A percentile compares a stretch with the other conserved stretches of the same genome.
These are phyloP conservation scores for Cheumatopsyche charites DNA, from an alignment of 1,140 invertebrate genomes.

Conservation along the genomic window DNA sequence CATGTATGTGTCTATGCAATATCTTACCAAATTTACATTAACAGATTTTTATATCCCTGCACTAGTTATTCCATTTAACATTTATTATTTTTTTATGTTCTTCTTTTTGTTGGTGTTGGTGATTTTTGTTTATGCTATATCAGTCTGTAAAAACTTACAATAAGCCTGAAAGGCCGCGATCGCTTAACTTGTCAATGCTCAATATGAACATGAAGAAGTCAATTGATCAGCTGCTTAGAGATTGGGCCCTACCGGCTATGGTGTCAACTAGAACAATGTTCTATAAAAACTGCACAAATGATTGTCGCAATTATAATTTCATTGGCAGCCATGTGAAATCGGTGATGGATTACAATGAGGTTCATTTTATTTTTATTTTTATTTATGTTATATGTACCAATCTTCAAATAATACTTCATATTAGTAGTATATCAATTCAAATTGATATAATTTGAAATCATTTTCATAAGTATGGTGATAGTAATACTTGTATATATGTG, in stretches of 20 bases:
- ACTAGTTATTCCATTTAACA: slow-evolving; percentile 18
- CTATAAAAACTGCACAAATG: background rate
- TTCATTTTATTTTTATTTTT: slow-evolving; percentile 24
- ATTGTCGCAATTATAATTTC: slow-evolving; percentile 8
- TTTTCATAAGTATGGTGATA: too few relatives aligned
- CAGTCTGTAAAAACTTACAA: slow-evolving; percentile 12
- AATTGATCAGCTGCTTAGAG: background rate
- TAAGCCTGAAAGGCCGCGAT: slow-evolving; percentile 32
- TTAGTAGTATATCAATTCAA: too few relatives aligned
- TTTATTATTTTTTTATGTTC: slow-evolving; percentile 27
- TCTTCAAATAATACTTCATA: background rate
- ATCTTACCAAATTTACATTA: background rate
- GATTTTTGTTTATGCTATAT: slow-evolving; percentile 17
- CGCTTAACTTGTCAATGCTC: slow-evolving; percentile 45
- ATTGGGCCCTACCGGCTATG: background rate
- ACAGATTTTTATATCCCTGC: background rate
- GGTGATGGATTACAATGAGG: slow-evolving; percentile 27
- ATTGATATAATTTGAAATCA: background rate
- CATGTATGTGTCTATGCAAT: too few relatives aligned
- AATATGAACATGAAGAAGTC: slow-evolving; percentile 20
- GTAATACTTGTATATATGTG: too few relatives aligned
- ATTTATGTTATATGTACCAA: background rate
- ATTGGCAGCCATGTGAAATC: background rate
- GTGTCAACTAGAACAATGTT: slow-evolving; percentile 13
- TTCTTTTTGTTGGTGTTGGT: slow-evolving; percentile 33